These are phyloP conservation scores for Poliocrania exsul DNA, from an alignment of 2,797 vertebrate species.

Conservation along the genomic window DNA sequence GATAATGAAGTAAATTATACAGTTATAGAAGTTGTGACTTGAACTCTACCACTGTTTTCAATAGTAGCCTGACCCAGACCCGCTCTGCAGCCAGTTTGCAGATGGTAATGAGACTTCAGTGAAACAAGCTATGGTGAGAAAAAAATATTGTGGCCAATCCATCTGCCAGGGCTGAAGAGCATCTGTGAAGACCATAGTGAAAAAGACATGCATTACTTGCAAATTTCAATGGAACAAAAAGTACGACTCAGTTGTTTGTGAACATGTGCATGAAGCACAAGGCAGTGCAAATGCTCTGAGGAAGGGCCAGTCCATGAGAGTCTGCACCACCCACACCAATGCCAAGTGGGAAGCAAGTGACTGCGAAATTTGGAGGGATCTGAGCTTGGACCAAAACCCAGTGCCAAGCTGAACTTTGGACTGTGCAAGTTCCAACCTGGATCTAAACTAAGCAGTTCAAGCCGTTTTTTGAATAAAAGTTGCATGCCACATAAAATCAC, in stretches of 20 bases:
- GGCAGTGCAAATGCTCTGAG: background rate
- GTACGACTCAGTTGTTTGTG: background rate
- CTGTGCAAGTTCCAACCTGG: background rate
- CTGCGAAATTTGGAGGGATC: background rate
- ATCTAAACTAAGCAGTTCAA: background rate
- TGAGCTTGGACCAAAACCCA: background rate
- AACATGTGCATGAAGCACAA: rapidly evolving
- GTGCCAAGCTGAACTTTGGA: background rate
- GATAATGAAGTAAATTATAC: background rate
- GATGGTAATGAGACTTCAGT: background rate
- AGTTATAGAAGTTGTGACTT: background rate
- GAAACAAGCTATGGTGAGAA: background rate
- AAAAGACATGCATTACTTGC: background rate
- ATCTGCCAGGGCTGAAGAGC: background rate
- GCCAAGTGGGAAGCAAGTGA: background rate
- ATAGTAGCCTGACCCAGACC: background rate
- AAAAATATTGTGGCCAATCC: background rate
- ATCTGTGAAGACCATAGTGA: background rate
- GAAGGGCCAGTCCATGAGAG: background rate
- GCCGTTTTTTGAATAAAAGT: background rate
- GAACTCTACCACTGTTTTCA: background rate
- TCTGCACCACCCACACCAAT: background rate
- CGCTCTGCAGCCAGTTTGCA: background rate
- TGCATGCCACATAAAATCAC: rapidly evolving
- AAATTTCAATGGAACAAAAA: background rate